Percentiles rank a stretch among this genome's conserved stretches.
phyloP scores from a whole-genome alignment of 1,140 invertebrate species.

The Agrilus planipennis region DNA sequence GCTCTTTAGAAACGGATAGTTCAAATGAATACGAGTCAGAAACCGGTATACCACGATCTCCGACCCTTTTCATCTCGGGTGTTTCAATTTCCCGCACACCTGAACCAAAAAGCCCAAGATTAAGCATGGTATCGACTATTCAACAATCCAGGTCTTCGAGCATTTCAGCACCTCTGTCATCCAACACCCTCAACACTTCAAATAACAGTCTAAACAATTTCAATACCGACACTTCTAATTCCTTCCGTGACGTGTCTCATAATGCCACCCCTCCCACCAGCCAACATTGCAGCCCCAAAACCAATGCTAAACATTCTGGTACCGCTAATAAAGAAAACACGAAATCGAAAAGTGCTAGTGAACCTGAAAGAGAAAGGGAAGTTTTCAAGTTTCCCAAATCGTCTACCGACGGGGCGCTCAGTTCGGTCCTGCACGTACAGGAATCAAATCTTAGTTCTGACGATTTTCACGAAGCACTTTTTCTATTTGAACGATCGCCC shows the following conservation, averaged over 20 bases:
- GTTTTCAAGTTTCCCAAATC: constrained; percentile 46
- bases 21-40: constrained; percentile 45
- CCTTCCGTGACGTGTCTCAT: constrained; percentile 28
- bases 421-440: constrained; percentile 46
- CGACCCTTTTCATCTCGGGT: constrained; percentile 46
- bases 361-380: constrained; percentile 40
- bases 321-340: constrained; percentile 21
- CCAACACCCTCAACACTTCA: constrained; percentile 30
- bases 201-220: constrained; percentile 28
- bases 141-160: constrained; percentile 38
- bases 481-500: constrained; percentile 41
- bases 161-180: constrained; percentile 33
- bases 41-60: constrained; percentile 46
- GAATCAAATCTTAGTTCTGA: constrained; percentile 47
- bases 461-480: constrained; percentile 48
- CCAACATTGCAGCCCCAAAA: constrained; percentile 21
- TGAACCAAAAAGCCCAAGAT: constrained; percentile 38
- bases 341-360: constrained; percentile 41
- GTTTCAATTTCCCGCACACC: constrained; percentile 46
- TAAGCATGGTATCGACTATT: constrained; percentile 27
- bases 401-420: constrained; percentile 44
- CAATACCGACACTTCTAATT: constrained; percentile 20
- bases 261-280: constrained; percentile 28
- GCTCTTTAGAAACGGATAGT: constrained; percentile 37
- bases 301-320: constrained; percentile 18